A percentile compares a stretch with the other conserved stretches of the same genome.
Evolutionary conservation across 2,113 vertebrate genomes (phyloP).

Genomic region (Dasyornis broadbenti): DNA sequence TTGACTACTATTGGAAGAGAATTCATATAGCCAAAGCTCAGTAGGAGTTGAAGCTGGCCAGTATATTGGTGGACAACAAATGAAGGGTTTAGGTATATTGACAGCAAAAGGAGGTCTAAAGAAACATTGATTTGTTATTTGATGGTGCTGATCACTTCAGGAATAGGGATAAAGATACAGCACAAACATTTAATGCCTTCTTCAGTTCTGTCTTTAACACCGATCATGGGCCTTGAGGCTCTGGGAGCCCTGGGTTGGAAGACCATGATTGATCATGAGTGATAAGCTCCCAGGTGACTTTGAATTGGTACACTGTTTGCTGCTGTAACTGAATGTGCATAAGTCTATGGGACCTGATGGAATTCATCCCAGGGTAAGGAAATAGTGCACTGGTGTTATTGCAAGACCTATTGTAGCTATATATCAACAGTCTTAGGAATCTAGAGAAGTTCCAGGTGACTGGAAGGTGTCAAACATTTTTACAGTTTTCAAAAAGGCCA

Average conservation of each 20-base stretch:
- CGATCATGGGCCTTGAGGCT: rapidly evolving
- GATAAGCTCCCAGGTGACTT: not conserved
- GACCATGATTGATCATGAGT: not conserved
- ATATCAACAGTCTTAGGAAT: not conserved
- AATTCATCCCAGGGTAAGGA: not conserved
- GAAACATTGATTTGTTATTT: not conserved
- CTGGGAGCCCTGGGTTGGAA: not conserved
- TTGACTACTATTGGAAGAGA: not conserved
- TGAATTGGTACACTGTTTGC: not conserved
- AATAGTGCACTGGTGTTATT: not conserved
- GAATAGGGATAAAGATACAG: not conserved
- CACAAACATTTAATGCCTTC: not conserved
- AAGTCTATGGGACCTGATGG: not conserved
- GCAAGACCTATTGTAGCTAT: not conserved
- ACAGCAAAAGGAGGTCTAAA: not conserved
- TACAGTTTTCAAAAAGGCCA: not conserved
- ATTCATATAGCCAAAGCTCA: rapidly evolving
- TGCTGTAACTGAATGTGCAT: not conserved
- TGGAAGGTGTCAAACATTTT: not conserved
- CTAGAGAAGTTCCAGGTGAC: not conserved
- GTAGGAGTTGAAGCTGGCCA: not conserved
- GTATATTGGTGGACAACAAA: not conserved
- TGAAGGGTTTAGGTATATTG: not conserved
- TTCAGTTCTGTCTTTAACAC: not conserved
- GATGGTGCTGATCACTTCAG: not conserved